Conservation (phyloP, 2,113 vertebrate species). For the Microcebus griseorufus region DNA sequence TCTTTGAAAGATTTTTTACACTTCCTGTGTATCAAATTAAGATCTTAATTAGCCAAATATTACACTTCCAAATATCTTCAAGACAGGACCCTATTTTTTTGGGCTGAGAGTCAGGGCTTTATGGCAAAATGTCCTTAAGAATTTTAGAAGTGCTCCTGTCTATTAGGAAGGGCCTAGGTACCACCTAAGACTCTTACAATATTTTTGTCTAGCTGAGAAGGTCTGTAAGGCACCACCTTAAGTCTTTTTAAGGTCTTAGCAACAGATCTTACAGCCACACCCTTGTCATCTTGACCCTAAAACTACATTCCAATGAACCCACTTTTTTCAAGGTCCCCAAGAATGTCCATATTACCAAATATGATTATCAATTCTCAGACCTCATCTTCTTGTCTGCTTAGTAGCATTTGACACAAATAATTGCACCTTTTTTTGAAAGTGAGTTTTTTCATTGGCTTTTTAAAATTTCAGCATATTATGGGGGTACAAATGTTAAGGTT, state of each 20-base stretch:
- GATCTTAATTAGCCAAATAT: not conserved
- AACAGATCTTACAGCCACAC: not conserved
- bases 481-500: too few relatives aligned
- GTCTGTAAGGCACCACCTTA: not conserved
- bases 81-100: not conserved
- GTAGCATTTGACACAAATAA: not conserved
- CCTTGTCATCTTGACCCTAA: not conserved
- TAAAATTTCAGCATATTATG: not conserved
- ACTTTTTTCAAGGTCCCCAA: not conserved
- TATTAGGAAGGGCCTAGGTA: not conserved
- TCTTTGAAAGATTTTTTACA: not conserved
- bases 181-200: not conserved
- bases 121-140: not conserved
- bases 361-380: not conserved
- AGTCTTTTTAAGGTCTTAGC: not conserved
- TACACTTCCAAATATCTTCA: not conserved
- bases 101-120: not conserved
- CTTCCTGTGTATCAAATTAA: not conserved
- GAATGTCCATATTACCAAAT: not conserved
- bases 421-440: not conserved
- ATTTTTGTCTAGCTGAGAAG: not conserved
- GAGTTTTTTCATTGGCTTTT: not conserved
- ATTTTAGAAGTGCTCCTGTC: not conserved
- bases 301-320: not conserved
- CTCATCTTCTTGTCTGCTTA: not conserved